These are phyloP conservation scores for Spondyliosoma cantharus DNA, from an alignment of 2,797 vertebrate species.

Conservation along the genomic window DNA sequence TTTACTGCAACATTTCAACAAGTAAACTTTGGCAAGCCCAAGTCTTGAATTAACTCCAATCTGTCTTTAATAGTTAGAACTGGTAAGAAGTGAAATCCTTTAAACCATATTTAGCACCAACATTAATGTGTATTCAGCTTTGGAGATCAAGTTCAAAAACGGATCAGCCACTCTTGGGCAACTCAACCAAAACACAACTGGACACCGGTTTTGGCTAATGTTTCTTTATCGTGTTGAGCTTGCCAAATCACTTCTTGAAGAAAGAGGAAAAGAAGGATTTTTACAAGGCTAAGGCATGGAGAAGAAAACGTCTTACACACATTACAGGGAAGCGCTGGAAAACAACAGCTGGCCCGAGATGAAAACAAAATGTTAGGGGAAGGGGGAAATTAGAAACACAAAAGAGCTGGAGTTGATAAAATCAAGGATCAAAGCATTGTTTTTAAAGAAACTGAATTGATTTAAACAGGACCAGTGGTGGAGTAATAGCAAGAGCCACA, in stretches of 20 bases:
- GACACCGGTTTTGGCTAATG: constrained; percentile 47
- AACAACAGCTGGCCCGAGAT: constrained; percentile 85
- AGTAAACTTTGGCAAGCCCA: constrained; percentile 22
- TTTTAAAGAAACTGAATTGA: constrained; percentile 76
- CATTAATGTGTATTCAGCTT: constrained; percentile 25
- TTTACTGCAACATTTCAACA: constrained; percentile 13
- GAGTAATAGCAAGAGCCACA: constrained; percentile 73
- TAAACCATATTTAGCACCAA: not conserved
- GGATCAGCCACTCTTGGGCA: constrained; percentile 32
- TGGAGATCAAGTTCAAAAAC: constrained; percentile 38
- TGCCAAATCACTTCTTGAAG: constrained; percentile 57
- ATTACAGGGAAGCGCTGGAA: constrained; percentile 80
- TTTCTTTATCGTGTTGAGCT: constrained; percentile 56
- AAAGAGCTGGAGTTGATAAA: constrained; percentile 86
- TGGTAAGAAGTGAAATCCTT: constrained; percentile 23
- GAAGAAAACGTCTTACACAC: constrained; percentile 79
- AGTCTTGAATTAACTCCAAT: constrained; percentile 18
- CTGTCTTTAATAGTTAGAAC: constrained; percentile 16
- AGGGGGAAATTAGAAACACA: constrained; percentile 87
- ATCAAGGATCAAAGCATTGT: constrained; percentile 84
- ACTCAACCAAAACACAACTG: constrained; percentile 48
- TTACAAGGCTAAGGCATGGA: constrained; percentile 67
- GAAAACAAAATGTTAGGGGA: constrained; percentile 80
- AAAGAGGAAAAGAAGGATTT: constrained; percentile 73
- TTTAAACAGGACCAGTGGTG: constrained; percentile 80